Evolutionary conservation across 2,888 invertebrate species (phyloP).

Genomic region (Agonum fuliginosum): DNA sequence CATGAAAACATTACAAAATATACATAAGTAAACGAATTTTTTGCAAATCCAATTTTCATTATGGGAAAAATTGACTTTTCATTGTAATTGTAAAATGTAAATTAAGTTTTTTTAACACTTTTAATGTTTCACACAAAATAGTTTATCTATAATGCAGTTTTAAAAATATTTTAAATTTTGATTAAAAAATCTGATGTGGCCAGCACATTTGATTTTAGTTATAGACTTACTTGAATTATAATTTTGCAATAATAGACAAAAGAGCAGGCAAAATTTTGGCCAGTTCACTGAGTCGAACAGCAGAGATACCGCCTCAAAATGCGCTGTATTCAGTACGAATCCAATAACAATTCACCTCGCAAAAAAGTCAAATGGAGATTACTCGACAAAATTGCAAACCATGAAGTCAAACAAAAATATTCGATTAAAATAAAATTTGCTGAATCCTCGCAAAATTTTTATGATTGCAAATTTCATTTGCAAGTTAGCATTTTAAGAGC

Average conservation of each 20-base stretch:
- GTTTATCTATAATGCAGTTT: no score
- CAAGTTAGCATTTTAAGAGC: slow-evolving; percentile 4
- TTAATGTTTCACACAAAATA: no score
- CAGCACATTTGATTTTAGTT: no score
- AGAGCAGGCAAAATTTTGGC: not conserved
- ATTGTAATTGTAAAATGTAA: no score
- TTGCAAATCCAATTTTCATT: no score
- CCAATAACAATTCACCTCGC: slow-evolving; percentile 1
- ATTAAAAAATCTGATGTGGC: no score
- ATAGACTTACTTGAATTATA: no score
- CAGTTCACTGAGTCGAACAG: slow-evolving; percentile 34
- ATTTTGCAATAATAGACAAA: not conserved
- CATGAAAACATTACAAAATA: no score
- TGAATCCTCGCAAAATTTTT: not conserved
- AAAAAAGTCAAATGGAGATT: not conserved
- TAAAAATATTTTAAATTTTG: no score
- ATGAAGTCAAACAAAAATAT: slow-evolving; percentile 3
- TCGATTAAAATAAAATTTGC: not conserved
- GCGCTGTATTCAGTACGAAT: not conserved
- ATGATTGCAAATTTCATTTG: not conserved
- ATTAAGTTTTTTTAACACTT: no score
- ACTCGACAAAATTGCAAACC: slow-evolving; percentile 3
- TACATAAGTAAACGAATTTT: no score
- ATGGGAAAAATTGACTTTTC: no score
- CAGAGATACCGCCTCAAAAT: slow-evolving; percentile 24